Conservation (phyloP, 2,113 vertebrate species). For the Marmota flaviventris region DNA sequence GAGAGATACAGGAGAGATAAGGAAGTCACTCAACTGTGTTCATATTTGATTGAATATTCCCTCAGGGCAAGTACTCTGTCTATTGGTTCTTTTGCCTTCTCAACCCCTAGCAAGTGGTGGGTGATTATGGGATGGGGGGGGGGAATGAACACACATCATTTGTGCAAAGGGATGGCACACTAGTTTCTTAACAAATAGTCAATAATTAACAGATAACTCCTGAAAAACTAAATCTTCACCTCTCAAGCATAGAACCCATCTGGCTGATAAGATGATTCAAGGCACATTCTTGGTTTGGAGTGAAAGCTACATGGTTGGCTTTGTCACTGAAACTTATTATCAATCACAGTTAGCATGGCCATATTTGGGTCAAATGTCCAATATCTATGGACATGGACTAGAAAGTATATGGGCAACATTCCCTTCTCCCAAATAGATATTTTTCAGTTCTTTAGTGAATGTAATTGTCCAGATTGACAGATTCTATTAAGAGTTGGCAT, state of each 20-base stretch:
- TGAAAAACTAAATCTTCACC: background rate
- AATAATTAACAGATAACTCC: background rate
- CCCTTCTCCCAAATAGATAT: background rate
- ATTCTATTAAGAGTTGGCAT: background rate
- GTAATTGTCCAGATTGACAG: background rate
- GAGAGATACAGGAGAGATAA: background rate
- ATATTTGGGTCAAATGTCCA: background rate
- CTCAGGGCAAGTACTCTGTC: fast-evolving
- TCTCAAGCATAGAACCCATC: background rate
- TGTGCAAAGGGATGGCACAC: background rate
- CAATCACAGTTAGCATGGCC: background rate
- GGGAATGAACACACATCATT: background rate
- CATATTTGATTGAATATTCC: background rate
- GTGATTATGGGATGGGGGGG: too few relatives aligned
- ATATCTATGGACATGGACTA: background rate
- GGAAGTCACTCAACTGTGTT: background rate
- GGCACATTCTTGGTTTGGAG: background rate
- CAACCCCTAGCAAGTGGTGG: background rate
- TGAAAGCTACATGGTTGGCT: background rate
- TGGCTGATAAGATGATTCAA: background rate
- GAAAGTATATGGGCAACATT: fast-evolving
- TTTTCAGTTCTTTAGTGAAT: background rate
- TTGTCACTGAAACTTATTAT: background rate
- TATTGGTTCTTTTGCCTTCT: background rate
- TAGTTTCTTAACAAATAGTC: background rate